phyloP scores from a whole-genome alignment of 2,113 vertebrate species.

The Abramis brama region DNA sequence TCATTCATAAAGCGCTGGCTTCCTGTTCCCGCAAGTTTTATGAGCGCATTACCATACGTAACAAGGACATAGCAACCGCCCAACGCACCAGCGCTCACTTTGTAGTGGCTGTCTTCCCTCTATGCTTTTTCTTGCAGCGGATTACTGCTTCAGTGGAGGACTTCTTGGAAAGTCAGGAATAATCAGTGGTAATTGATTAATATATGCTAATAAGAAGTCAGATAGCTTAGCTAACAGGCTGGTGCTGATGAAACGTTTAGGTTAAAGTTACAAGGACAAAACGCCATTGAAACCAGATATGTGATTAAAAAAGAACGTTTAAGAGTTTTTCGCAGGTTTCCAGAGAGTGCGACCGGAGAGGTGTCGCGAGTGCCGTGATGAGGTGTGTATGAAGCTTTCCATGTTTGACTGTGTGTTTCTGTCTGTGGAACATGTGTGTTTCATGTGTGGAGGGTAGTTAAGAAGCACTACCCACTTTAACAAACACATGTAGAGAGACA shows the following conservation, averaged over 20 bases:
- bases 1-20: constrained; percentile 87
- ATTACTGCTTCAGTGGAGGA: constrained; percentile 52
- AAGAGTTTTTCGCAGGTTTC: neutral
- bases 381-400: constrained; percentile 75
- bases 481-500: constrained; percentile 46
- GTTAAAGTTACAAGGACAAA: constrained; percentile 43
- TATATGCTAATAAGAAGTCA: constrained; percentile 61
- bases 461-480: constrained; percentile 61
- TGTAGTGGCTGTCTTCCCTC: constrained; percentile 64
- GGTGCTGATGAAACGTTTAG: neutral
- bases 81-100: constrained; percentile 58
- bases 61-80: constrained; percentile 71
- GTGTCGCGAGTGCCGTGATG: constrained; percentile 61
- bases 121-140: constrained; percentile 22
- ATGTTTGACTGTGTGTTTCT: constrained; percentile 61
- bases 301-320: constrained; percentile 10
- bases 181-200: constrained; percentile 63
- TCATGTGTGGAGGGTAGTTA: constrained; percentile 71
- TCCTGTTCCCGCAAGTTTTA: constrained; percentile 83
- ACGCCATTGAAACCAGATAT: neutral
- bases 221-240: constrained; percentile 46
- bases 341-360: constrained; percentile 2
- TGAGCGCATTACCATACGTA: constrained; percentile 85
- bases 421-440: constrained; percentile 67
- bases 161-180: constrained; percentile 67